Percentiles rank a stretch among this genome's conserved stretches.
Evolutionary conservation across 2,888 invertebrate species (phyloP).

Genomic region (Frankliniella intonsa): DNA sequence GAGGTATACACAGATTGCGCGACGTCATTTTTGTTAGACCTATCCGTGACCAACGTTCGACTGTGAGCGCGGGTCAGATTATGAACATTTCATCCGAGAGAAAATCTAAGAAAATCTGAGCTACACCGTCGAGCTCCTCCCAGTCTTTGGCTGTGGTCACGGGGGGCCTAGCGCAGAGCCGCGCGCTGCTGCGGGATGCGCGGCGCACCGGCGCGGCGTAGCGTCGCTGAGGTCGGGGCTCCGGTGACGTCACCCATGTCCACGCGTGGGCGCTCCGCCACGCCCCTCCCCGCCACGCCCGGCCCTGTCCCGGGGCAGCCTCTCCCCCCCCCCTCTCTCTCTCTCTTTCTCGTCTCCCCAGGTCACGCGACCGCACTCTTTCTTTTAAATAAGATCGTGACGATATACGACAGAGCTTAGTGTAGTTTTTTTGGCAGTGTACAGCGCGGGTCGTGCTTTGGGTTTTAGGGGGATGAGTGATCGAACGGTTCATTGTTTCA

Average conservation of each 20-base stretch:
- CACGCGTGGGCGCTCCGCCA: neutral
- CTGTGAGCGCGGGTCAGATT: no score
- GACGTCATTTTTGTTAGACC: no score
- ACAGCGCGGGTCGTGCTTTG: neutral
- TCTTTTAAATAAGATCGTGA: neutral
- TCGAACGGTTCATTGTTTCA: conserved; percentile 1
- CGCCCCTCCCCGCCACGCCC: neutral
- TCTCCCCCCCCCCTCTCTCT: neutral
- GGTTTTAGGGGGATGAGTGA: neutral
- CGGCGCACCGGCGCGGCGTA: neutral
- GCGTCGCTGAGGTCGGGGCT: conserved; percentile 6
- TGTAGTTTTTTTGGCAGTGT: neutral
- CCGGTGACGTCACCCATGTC: neutral
- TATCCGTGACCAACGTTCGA: no score
- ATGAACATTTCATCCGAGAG: no score
- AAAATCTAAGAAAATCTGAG: no score
- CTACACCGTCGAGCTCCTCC: no score
- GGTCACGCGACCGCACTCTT: neutral
- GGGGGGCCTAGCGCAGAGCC: no score
- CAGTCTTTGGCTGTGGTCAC: no score
- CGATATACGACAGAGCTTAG: neutral
- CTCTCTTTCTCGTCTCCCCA: neutral
- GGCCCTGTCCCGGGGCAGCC: neutral
- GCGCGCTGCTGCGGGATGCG: no score
- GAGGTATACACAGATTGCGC: no score